Percentiles rank a stretch among this genome's conserved stretches.
Evolutionary conservation across 2,113 vertebrate genomes (phyloP).

Genomic region (Henicopernis longicauda): DNA sequence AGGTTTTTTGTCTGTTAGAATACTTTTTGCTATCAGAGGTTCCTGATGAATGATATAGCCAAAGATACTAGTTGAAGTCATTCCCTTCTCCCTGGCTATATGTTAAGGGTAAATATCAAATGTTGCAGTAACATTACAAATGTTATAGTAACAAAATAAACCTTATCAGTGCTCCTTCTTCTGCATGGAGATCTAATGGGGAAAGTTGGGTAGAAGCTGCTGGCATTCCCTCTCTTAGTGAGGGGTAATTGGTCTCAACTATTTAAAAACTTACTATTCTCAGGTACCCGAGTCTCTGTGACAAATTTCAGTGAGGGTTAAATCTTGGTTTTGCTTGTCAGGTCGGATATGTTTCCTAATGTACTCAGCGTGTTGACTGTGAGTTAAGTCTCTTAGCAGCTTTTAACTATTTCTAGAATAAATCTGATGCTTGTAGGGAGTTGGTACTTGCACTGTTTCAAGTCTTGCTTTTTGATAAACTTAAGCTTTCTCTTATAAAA

Average conservation of each 20-base stretch:
- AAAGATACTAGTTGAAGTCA: neutral
- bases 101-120: neutral
- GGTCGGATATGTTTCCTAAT: neutral
- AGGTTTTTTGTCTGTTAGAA: neutral
- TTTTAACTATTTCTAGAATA: neutral
- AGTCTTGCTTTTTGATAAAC: neutral
- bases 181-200: neutral
- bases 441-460: neutral
- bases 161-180: neutral
- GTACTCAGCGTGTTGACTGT: neutral
- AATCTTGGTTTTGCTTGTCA: neutral
- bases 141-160: neutral
- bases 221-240: neutral
- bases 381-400: neutral
- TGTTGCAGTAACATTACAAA: neutral
- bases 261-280: neutral
- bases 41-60: neutral
- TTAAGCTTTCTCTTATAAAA: neutral
- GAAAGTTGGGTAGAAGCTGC: neutral
- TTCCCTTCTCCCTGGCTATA: neutral
- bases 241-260: neutral
- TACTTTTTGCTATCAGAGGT: neutral
- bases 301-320: neutral
- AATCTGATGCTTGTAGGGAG: neutral
- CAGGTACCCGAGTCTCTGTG: neutral